These are phyloP conservation scores for Hemicrepidius hirtus DNA, from an alignment of 2,888 invertebrate species.

Conservation along the genomic window DNA sequence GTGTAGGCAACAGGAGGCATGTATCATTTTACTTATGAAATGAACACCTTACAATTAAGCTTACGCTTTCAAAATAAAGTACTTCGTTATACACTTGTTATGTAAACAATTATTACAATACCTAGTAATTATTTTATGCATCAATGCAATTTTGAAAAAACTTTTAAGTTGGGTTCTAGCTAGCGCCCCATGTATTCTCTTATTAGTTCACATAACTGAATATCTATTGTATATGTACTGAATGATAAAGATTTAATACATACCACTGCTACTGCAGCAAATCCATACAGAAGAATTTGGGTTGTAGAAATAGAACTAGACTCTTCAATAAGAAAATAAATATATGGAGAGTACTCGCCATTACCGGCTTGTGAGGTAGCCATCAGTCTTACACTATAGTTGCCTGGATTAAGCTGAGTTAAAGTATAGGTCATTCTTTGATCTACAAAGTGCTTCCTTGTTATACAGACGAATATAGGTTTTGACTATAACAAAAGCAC, in stretches of 20 bases:
- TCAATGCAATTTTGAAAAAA: too few relatives aligned
- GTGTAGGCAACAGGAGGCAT: too few relatives aligned
- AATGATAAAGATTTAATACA: background rate
- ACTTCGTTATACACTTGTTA: too few relatives aligned
- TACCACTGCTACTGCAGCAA: constrained; percentile 37
- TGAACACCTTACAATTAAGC: too few relatives aligned
- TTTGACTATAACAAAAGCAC: constrained; percentile 43
- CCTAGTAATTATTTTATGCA: too few relatives aligned
- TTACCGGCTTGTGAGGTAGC: constrained; percentile 87
- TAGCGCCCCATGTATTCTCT: too few relatives aligned
- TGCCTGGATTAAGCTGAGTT: constrained; percentile 81
- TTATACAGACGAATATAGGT: constrained; percentile 46
- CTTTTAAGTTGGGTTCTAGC: too few relatives aligned
- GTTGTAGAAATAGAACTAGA: constrained; percentile 46
- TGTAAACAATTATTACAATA: too few relatives aligned
- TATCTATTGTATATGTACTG: too few relatives aligned
- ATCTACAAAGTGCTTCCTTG: constrained; percentile 74
- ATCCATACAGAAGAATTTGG: constrained; percentile 41
- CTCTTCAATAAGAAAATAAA: constrained; percentile 79
- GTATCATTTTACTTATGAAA: too few relatives aligned
- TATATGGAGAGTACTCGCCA: constrained; percentile 77
- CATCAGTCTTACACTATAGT: constrained; percentile 86
- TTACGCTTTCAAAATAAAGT: too few relatives aligned
- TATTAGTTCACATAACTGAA: too few relatives aligned
- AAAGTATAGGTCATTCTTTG: constrained; percentile 73